Percentiles rank a stretch among this genome's conserved stretches.
phyloP scores from a whole-genome alignment of 2,113 vertebrate genomes.

The Argyrosomus japonicus region DNA sequence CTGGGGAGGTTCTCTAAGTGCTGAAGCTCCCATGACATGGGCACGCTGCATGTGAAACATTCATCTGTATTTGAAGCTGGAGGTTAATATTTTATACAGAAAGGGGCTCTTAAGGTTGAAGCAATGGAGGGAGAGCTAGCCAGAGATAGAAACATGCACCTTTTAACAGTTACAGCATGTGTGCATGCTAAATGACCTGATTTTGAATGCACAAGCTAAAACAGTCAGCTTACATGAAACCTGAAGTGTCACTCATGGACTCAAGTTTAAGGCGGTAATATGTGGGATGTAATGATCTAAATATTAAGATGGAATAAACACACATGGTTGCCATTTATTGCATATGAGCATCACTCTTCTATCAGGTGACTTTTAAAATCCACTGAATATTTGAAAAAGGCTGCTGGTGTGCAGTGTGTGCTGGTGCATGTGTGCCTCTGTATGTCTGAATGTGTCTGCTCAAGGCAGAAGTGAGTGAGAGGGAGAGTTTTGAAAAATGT shows the following conservation, averaged over 20 bases:
- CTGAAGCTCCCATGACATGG: slow-evolving; percentile 18
- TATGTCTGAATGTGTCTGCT: background rate
- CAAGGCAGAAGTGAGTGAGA: background rate
- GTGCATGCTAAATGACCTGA: slow-evolving; percentile 42
- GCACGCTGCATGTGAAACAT: slow-evolving; percentile 41
- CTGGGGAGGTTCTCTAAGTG: background rate
- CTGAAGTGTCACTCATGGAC: slow-evolving; percentile 9
- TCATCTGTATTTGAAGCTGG: slow-evolving; percentile 54
- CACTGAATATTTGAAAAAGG: slow-evolving; percentile 46
- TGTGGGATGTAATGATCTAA: background rate
- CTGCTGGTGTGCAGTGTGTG: background rate
- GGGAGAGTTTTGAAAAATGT: slow-evolving; percentile 41
- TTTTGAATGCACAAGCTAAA: slow-evolving; percentile 6
- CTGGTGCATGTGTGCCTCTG: background rate
- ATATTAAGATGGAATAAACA: slow-evolving; percentile 11
- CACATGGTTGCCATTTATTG: background rate
- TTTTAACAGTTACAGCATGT: slow-evolving; percentile 54
- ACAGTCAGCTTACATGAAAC: slow-evolving; percentile 5
- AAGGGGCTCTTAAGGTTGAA: slow-evolving; percentile 57
- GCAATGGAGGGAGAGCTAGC: slow-evolving; percentile 6
- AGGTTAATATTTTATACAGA: slow-evolving; percentile 76
- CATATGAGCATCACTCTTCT: background rate
- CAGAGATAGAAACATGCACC: slow-evolving; percentile 50
- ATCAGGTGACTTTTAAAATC: slow-evolving; percentile 6
- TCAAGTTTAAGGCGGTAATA: slow-evolving; percentile 7